Evolutionary conservation across 2,113 vertebrate genomes (phyloP).

Genomic region (Grammomys dolichurus): DNA sequence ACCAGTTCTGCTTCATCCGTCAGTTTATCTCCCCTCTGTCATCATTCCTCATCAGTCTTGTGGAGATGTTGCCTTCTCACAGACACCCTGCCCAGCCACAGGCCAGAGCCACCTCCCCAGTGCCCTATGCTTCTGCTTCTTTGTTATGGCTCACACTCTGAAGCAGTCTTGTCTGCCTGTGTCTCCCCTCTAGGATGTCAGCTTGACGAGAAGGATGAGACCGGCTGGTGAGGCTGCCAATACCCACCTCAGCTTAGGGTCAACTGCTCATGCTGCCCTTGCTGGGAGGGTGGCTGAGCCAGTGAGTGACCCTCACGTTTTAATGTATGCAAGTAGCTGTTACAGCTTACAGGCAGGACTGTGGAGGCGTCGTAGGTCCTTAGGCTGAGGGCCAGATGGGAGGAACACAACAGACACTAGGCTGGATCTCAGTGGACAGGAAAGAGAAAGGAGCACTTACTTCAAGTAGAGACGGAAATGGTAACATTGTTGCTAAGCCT

Average conservation of each 20-base stretch:
- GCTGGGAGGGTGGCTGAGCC: neutral
- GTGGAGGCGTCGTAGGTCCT: rapidly evolving
- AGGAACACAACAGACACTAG: no score
- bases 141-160: rapidly evolving
- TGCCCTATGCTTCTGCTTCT: neutral
- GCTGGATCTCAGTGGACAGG: neutral
- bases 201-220: neutral
- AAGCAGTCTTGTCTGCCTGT: neutral
- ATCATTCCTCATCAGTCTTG: neutral
- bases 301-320: neutral
- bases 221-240: neutral
- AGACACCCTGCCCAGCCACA: neutral
- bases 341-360: no score
- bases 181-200: neutral
- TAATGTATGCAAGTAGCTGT: neutral
- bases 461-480: no score
- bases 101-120: neutral
- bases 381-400: neutral
- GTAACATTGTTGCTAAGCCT: neutral
- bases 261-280: rapidly evolving
- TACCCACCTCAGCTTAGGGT: neutral
- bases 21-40: neutral
- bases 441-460: neutral
- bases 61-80: neutral
- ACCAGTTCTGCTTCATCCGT: neutral